Evolutionary conservation across 2,797 vertebrate species (phyloP), one percentile per base, ranked within the genome.

Genomic region (Erithacus rubecula): DNA sequence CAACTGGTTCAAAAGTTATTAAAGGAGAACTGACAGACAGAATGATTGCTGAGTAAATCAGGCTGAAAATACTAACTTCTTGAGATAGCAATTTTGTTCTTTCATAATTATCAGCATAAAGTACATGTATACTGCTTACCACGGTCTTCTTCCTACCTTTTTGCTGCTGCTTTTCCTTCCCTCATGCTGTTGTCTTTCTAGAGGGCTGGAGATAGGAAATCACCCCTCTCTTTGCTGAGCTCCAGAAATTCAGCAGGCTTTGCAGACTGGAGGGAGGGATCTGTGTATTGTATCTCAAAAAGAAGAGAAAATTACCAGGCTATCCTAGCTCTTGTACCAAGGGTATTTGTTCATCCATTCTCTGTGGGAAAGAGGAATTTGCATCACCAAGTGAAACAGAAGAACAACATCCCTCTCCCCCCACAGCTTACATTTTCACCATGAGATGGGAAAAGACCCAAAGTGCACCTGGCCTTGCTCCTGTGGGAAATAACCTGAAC

Each of bases 1-100:
- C 72, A 78, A 76, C 46, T 94, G 59, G n/a, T 65, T 93, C 76
- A 75, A 72, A 94, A 93, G 30, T 91, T 91, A 46, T 81, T 65
- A 65, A 79, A 47, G 58, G 21, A 23, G 60, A 95, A 62, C 72
- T 78, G 89, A 89, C 46, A 92, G 87, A 69, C 87, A 91, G 93
- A 88, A 79, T 49, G 65, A 94, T 76, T 94, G 72, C 46, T 12
- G 20, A 72, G 90, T 65, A 96, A 94, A 91, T 90, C 52, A 86
- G 55, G 39, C 79, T 83, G 81, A 92, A 94, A 96, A 87, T 67
- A 86, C 16, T 85, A 87, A 89, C 49, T 87, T 74, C 83, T 67
- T 62, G 39, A 92, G 75, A 86, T 22, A 63, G 64, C 22, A 78
- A 59, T 53, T 80, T 75, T 62, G 24, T 91, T 90, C 56, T 80